phyloP scores from a whole-genome alignment of 2,113 vertebrate species.

The Aptenodytes forsteri region DNA sequence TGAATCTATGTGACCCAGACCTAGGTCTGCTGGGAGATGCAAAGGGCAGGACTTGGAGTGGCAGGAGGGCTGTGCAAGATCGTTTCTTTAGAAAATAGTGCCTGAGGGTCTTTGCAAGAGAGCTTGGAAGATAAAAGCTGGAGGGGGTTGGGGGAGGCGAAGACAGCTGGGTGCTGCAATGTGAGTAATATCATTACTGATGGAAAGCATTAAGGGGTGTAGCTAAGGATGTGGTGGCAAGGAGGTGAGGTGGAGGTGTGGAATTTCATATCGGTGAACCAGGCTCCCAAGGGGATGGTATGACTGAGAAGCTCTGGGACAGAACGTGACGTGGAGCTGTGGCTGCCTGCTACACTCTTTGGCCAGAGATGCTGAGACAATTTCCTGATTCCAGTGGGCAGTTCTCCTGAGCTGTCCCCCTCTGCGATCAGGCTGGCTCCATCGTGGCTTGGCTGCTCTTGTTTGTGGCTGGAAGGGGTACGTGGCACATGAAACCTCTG shows the following conservation, averaged over 20 bases:
- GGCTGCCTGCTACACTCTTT: neutral
- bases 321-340: fast-evolving
- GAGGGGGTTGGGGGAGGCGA: too few species aligned
- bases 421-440: neutral
- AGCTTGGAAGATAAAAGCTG: neutral
- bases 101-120: neutral
- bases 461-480: neutral
- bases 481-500: fast-evolving
- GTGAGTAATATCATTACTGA: neutral
- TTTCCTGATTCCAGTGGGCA: fast-evolving
- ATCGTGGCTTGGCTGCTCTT: neutral
- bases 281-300: neutral
- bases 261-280: conserved; percentile 4
- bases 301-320: neutral
- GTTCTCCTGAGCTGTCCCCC: neutral
- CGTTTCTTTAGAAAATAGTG: neutral
- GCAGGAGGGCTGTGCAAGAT: neutral
- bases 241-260: neutral
- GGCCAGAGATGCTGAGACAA: neutral
- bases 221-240: neutral
- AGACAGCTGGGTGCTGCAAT: neutral
- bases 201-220: neutral
- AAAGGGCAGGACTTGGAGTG: neutral
- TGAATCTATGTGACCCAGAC: neutral
- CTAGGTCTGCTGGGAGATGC: neutral